Evolutionary conservation across 30 jellyfish, hydroid and myxozoan species (phyloP).

Genomic region (Catostylus mosaicus): DNA sequence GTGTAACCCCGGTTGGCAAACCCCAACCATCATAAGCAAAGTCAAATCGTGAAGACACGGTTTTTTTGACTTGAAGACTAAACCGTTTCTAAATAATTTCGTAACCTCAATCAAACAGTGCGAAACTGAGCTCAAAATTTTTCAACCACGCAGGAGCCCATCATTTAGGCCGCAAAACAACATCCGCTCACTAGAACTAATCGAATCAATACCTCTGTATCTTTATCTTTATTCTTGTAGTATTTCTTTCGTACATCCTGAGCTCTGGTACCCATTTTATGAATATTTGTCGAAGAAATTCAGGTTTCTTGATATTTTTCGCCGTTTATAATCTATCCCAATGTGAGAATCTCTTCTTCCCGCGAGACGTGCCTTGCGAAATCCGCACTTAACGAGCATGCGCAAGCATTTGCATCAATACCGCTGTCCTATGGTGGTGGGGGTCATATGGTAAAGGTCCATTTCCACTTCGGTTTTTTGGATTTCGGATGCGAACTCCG

Average conservation of each 20-base stretch:
- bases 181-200: background rate
- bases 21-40: too few species aligned
- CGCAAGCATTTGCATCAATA: background rate
- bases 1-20: too few species aligned
- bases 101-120: too few species aligned
- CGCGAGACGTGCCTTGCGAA: constrained; percentile 67
- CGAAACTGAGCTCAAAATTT: too few species aligned
- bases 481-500: too few species aligned
- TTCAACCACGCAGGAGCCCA: too few species aligned
- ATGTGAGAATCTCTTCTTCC: constrained; percentile 48
- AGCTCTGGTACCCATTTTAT: constrained; percentile 41
- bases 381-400: background rate
- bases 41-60: too few species aligned
- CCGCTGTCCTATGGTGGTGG: constrained; percentile 8
- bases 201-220: constrained; percentile 79
- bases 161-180: background rate
- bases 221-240: constrained; percentile 90
- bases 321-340: constrained; percentile 28
- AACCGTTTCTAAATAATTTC: too few species aligned
- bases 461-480: too few species aligned
- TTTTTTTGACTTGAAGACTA: too few species aligned
- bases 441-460: background rate
- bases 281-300: background rate
- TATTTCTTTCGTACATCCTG: constrained; percentile 83
- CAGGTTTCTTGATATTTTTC: background rate